A percentile compares a stretch with the other conserved stretches of the same genome.
Conservation (phyloP, 2,797 vertebrate genomes). For the Myotis planiceps region DNA sequence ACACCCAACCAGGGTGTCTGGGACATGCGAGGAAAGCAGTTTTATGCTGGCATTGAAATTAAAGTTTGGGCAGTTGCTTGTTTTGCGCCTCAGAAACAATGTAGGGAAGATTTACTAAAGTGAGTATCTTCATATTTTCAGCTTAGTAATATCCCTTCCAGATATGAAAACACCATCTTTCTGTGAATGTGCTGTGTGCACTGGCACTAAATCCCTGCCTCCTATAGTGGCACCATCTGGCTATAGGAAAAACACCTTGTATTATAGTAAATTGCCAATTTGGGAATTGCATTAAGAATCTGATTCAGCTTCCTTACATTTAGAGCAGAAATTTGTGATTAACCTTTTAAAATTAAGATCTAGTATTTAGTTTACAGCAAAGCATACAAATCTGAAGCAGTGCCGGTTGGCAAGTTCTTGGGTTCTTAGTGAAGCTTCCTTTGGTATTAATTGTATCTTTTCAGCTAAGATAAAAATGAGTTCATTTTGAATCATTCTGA, state of each 20-base stretch:
- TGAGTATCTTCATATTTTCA: constrained; percentile 88
- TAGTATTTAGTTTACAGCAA: background rate
- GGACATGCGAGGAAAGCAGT: constrained; percentile 99
- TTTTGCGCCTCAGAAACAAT: constrained; percentile 99
- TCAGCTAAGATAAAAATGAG: constrained; percentile 42
- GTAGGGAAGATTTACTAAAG: constrained; percentile 98
- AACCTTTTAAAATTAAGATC: background rate
- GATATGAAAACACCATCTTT: constrained; percentile 54
- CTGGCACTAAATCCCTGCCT: constrained; percentile 38
- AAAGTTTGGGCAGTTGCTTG: constrained; percentile 99
- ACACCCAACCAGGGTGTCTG: constrained; percentile 99
- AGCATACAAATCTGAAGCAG: background rate
- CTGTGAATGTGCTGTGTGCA: constrained; percentile 47
- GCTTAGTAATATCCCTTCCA: constrained; percentile 57
- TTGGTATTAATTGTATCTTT: constrained; percentile 59
- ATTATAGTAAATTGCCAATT: background rate
- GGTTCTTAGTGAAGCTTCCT: constrained; percentile 25
- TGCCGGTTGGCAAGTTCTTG: background rate
- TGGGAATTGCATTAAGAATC: constrained; percentile 49
- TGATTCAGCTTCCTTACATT: constrained; percentile 52
- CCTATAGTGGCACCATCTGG: constrained; percentile 12
- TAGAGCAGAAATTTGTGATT: constrained; percentile 41
- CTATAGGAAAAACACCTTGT: constrained; percentile 41
- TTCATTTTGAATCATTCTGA: constrained; percentile 35
- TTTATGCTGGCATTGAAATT: constrained; percentile 99